These are phyloP conservation scores for Oreochromis aureus DNA, from an alignment of 2,113 vertebrate species.

Conservation along the genomic window DNA sequence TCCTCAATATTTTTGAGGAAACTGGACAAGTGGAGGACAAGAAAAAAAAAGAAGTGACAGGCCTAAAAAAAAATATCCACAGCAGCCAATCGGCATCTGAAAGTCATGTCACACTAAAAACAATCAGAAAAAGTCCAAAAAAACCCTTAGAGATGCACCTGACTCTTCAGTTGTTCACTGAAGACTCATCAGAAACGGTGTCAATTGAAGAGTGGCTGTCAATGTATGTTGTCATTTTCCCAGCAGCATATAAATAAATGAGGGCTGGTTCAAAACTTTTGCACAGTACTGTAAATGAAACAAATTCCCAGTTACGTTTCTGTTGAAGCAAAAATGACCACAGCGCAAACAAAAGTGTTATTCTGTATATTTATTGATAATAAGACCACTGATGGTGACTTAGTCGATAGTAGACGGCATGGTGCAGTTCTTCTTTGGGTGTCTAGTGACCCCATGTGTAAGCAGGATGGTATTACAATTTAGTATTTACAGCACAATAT, in stretches of 20 bases:
- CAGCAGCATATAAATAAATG: neutral
- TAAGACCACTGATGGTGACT: conserved; percentile 94
- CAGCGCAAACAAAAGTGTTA: conserved; percentile 15
- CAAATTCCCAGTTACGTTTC: neutral
- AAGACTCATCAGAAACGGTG: neutral
- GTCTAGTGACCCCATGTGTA: conserved; percentile 57
- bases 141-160: neutral
- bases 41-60: too few species aligned
- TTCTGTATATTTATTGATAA: conserved; percentile 89
- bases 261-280: neutral
- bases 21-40: too few species aligned
- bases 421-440: conserved; percentile 42
- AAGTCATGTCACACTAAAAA: neutral
- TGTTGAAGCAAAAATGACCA: neutral
- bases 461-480: conserved; percentile 62
- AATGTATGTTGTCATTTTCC: neutral
- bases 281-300: neutral
- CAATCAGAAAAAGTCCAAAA: neutral
- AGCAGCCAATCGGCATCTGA: neutral
- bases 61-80: neutral
- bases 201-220: neutral
- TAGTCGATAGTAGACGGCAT: conserved; percentile 87
- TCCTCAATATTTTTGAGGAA: too few species aligned
- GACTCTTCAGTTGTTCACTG: neutral
- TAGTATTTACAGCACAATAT: conserved; percentile 60